Conservation (phyloP, 2,113 vertebrate genomes). For the Thamnophis sirtalis region DNA sequence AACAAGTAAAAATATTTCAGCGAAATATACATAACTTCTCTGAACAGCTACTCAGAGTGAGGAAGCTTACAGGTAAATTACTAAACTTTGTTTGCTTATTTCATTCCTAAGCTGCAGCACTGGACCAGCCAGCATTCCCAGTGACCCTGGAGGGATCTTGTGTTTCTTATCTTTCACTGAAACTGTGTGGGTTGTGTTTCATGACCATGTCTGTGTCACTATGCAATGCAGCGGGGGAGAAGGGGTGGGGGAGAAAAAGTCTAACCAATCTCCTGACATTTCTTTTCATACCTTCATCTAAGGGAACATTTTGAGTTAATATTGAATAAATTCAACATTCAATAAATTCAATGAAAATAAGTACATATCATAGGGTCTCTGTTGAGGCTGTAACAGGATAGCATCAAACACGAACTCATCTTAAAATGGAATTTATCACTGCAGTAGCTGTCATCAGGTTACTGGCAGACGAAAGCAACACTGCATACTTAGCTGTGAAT, state of each 20-base stretch:
- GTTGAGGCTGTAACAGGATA: background rate
- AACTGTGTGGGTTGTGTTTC: constrained; percentile 17
- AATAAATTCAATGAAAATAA: background rate
- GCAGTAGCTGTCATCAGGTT: background rate
- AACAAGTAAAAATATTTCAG: background rate
- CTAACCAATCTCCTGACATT: background rate
- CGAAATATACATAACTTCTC: background rate
- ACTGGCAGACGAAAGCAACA: background rate
- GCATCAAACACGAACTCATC: background rate
- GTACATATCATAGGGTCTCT: background rate
- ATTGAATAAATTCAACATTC: background rate
- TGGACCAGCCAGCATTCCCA: background rate
- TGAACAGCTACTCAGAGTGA: background rate
- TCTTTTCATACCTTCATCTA: background rate
- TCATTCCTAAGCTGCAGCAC: background rate
- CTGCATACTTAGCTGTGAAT: background rate
- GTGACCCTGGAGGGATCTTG: background rate
- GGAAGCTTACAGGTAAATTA: background rate
- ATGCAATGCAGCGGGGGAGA: background rate
- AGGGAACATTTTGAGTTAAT: background rate
- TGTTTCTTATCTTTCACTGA: constrained; percentile 5
- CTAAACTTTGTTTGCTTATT: background rate
- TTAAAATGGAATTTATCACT: background rate
- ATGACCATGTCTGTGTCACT: background rate
- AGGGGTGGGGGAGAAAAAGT: background rate